These are phyloP conservation scores for Anoplius nigerrimus DNA, from an alignment of 2,888 invertebrate species.

Conservation along the genomic window DNA sequence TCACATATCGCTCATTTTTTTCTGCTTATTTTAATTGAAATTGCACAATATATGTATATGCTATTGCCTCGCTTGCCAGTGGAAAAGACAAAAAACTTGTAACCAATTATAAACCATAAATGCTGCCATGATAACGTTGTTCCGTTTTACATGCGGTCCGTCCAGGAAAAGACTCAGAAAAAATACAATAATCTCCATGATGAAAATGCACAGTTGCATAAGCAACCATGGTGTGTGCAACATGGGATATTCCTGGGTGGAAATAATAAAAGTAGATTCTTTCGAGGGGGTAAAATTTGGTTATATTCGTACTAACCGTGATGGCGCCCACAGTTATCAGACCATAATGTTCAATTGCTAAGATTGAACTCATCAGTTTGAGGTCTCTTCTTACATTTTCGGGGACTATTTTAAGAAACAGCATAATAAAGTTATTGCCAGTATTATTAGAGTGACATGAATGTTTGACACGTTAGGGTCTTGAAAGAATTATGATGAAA, in stretches of 20 bases:
- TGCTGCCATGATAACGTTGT: conserved; percentile 66
- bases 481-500: neutral
- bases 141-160: conserved; percentile 67
- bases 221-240: conserved; percentile 70
- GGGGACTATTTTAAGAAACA: conserved; percentile 57
- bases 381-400: conserved; percentile 68
- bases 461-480: neutral
- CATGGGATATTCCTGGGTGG: conserved; percentile 68
- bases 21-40: too few species aligned
- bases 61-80: conserved; percentile 49
- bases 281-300: neutral
- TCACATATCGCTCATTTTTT: too few species aligned
- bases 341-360: conserved; percentile 72
- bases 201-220: conserved; percentile 71
- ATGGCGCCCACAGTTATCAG: conserved; percentile 70
- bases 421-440: neutral
- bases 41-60: too few species aligned
- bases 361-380: conserved; percentile 70
- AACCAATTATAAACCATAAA: conserved; percentile 70
- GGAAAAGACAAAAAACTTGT: conserved; percentile 72
- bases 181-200: conserved; percentile 67
- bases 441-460: neutral
- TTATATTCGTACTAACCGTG: conserved; percentile 55
- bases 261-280: neutral
- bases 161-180: conserved; percentile 66